phyloP scores from a whole-genome alignment of 2,113 vertebrate species.

The Erpornis zantholeuca region DNA sequence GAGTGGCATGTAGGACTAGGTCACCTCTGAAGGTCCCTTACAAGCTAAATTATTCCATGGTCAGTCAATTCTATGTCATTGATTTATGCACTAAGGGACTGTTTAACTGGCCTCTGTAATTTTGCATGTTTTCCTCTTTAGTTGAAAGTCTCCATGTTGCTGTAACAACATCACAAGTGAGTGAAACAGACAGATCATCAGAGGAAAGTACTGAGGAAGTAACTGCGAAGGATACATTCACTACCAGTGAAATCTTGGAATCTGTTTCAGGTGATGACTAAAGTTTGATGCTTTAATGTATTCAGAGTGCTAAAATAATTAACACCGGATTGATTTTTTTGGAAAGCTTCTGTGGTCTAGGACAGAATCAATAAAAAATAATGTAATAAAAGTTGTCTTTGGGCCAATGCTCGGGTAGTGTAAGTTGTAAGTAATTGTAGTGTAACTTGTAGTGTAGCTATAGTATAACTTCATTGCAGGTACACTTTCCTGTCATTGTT shows the following conservation, averaged over 20 bases:
- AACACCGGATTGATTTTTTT: fast-evolving
- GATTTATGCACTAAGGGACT: neutral
- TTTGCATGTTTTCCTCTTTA: neutral
- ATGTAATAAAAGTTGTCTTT: neutral
- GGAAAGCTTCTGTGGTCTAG: neutral
- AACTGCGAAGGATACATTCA: neutral
- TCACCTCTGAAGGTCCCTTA: neutral
- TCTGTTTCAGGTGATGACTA: conserved; percentile 67
- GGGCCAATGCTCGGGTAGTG: neutral
- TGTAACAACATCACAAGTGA: conserved; percentile 62
- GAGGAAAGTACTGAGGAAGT: conserved; percentile 37
- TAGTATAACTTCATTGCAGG: neutral
- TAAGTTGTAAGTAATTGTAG: neutral
- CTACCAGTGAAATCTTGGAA: neutral
- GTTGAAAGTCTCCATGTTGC: conserved; percentile 72
- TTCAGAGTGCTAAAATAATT: neutral
- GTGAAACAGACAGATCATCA: neutral
- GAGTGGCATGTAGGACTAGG: neutral
- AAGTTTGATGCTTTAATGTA: neutral
- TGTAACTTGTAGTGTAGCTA: no score
- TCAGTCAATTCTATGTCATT: neutral
- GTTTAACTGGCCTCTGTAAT: neutral
- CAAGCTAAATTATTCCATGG: neutral
- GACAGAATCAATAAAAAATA: neutral
- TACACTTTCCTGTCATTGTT: neutral